Conservation (phyloP, 2,797 vertebrate species). For the Fratercula arctica region DNA sequence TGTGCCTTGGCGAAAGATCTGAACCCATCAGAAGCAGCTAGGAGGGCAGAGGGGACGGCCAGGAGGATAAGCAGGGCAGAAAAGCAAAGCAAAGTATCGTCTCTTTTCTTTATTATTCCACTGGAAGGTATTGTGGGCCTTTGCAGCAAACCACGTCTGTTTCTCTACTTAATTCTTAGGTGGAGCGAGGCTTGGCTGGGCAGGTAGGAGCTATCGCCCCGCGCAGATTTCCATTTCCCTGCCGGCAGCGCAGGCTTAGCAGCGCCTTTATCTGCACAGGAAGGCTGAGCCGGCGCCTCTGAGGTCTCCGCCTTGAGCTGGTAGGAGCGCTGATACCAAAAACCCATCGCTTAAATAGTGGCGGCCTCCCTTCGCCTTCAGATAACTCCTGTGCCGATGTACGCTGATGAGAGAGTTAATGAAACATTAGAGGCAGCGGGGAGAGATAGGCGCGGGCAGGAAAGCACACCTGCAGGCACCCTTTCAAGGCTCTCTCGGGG, state of each 20-base stretch:
- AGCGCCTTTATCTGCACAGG: conserved; percentile 26
- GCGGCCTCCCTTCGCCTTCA: background rate
- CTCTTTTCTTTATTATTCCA: background rate
- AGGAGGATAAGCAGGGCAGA: background rate
- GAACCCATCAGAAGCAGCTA: background rate
- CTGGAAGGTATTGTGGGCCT: background rate
- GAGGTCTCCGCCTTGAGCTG: background rate
- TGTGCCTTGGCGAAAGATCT: background rate
- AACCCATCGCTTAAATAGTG: background rate
- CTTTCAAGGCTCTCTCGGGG: background rate
- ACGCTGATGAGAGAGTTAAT: conserved; percentile 42
- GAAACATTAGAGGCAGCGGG: background rate
- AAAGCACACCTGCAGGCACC: conserved; percentile 58
- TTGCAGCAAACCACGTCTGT: background rate
- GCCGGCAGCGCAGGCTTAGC: background rate
- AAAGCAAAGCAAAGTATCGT: background rate
- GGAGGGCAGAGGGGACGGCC: background rate
- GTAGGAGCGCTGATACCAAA: background rate
- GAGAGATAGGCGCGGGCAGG: background rate
- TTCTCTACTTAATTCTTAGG: background rate
- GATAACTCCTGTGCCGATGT: conserved; percentile 21
- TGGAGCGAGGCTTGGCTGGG: background rate
- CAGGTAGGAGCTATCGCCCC: background rate
- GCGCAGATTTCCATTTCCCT: background rate
- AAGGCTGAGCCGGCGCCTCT: background rate